These are phyloP conservation scores for Sebastes glaucus DNA, from an alignment of 2,797 vertebrate species.

Conservation along the genomic window DNA sequence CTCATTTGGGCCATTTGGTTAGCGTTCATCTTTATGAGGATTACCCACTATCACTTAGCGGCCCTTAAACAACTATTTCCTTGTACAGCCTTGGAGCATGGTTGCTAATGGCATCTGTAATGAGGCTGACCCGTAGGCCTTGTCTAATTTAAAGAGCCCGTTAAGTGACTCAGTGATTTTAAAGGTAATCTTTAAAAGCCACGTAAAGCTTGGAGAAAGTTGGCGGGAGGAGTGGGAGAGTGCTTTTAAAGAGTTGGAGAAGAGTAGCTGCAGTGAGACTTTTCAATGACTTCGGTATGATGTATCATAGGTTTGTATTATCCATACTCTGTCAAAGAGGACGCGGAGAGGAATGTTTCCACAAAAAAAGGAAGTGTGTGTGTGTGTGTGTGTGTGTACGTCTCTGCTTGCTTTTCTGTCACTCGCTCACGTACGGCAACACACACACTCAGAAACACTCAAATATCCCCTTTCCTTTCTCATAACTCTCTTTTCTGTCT, in stretches of 20 bases:
- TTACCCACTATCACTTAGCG: conserved; percentile 56
- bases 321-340: conserved; percentile 55
- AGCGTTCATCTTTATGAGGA: conserved; percentile 40
- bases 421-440: conserved; percentile 32
- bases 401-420: conserved; percentile 57
- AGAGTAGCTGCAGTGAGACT: conserved; percentile 49
- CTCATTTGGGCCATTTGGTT: conserved; percentile 33
- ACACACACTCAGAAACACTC: conserved; percentile 54
- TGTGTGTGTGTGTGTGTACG: not conserved
- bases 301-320: conserved; percentile 65
- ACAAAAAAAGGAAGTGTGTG: conserved; percentile 11
- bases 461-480: conserved; percentile 73
- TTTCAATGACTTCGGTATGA: conserved; percentile 59
- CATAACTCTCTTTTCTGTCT: conserved; percentile 74
- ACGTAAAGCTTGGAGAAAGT: conserved; percentile 50
- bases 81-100: conserved; percentile 41
- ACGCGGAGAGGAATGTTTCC: conserved; percentile 45
- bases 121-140: conserved; percentile 63
- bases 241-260: conserved; percentile 62
- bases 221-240: conserved; percentile 23
- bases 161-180: conserved; percentile 63
- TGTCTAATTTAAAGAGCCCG: conserved; percentile 66
- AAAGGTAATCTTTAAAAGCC: conserved; percentile 68
- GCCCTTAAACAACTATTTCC: conserved; percentile 68
- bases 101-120: conserved; percentile 68